Percentiles rank a stretch among this genome's conserved stretches.
Evolutionary conservation across 2,113 vertebrate genomes (phyloP).

Genomic region (Cranoglanis bouderius): DNA sequence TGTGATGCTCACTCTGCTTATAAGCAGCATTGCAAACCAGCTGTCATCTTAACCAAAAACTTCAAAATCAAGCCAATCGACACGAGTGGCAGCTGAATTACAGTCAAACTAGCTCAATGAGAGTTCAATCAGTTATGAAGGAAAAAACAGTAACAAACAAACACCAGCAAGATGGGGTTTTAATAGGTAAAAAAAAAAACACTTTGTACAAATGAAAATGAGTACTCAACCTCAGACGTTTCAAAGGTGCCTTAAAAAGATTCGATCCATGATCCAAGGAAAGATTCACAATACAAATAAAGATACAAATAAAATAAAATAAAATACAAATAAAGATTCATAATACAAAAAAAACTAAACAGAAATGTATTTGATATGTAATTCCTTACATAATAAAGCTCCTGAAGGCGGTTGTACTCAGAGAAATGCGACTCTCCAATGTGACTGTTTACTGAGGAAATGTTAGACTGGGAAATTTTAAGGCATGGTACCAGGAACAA

Average conservation of each 20-base stretch:
- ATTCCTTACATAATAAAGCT: not conserved
- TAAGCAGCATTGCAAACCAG: not conserved
- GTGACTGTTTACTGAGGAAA: conserved; percentile 13
- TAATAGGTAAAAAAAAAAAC: not conserved
- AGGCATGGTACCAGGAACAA: conserved; percentile 28
- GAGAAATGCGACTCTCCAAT: not conserved
- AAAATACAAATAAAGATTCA: too few species aligned
- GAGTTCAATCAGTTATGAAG: not conserved
- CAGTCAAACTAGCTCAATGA: not conserved
- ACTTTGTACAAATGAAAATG: not conserved
- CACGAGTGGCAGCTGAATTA: not conserved
- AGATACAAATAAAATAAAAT: too few species aligned
- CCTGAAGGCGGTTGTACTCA: not conserved
- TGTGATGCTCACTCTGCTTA: not conserved
- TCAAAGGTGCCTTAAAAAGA: not conserved
- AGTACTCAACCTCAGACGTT: not conserved
- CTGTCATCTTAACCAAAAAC: not conserved
- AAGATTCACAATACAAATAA: too few species aligned
- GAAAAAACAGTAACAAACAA: not conserved
- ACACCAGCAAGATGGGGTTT: not conserved
- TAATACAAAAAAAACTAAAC: not conserved
- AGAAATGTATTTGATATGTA: not conserved
- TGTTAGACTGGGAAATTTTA: not conserved
- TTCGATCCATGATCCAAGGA: not conserved
- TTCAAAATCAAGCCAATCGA: not conserved